Evolutionary conservation across 2,113 vertebrate genomes (phyloP).

Genomic region (Lethenteron reissneri): DNA sequence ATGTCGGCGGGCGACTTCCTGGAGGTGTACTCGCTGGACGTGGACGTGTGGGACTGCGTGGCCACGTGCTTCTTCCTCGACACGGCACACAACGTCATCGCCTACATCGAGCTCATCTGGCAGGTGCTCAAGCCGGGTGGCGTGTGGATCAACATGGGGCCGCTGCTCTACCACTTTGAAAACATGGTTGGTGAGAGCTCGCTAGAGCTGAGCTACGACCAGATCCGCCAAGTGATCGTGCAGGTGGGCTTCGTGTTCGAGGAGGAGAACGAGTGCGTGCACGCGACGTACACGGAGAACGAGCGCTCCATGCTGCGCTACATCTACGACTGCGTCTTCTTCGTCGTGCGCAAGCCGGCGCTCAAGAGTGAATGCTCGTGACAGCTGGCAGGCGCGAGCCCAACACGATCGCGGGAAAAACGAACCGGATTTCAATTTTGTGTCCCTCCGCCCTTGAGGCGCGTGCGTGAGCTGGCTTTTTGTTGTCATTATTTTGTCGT

Average conservation of each 20-base stretch:
- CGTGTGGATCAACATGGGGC: constrained; percentile 94
- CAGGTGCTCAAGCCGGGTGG: constrained; percentile 93
- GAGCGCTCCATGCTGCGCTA: constrained; percentile 87
- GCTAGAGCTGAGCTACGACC: constrained; percentile 86
- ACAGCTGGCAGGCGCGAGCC: too few species aligned
- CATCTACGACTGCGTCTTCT: constrained; percentile 81
- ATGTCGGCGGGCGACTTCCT: constrained; percentile 97
- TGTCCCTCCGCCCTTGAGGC: too few species aligned
- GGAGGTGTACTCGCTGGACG: constrained; percentile 65
- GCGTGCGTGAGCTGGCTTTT: too few species aligned
- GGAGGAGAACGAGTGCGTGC: constrained; percentile 65
- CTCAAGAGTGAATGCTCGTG: not conserved
- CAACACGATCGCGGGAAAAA: too few species aligned
- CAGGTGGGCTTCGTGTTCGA: constrained; percentile 55
- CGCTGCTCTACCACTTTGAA: constrained; percentile 88
- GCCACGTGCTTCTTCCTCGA: constrained; percentile 98
- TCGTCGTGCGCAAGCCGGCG: constrained; percentile 69
- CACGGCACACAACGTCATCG: constrained; percentile 88
- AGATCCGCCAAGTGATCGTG: constrained; percentile 60
- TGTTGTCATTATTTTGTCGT: too few species aligned
- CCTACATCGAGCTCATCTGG: constrained; percentile 96
- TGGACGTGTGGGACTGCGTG: constrained; percentile 77
- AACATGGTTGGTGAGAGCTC: constrained; percentile 93
- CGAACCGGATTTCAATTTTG: too few species aligned
- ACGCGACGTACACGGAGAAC: constrained; percentile 88